These are phyloP conservation scores for Orthonyx spaldingii DNA, from an alignment of 2,113 vertebrate genomes.

Conservation along the genomic window DNA sequence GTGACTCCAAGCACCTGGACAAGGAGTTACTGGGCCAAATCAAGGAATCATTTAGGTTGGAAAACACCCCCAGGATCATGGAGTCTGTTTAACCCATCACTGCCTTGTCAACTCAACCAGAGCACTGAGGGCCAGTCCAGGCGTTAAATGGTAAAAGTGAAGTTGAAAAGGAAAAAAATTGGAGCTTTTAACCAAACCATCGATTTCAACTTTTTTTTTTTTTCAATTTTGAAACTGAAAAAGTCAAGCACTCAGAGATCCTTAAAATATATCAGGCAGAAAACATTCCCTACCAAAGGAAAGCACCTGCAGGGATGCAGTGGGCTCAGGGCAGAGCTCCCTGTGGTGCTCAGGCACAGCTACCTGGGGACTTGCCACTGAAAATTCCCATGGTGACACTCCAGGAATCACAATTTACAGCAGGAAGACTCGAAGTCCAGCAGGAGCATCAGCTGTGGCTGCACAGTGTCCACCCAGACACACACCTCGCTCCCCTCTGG, in stretches of 20 bases:
- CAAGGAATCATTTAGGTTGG: background rate
- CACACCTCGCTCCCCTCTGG: background rate
- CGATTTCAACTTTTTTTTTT: background rate
- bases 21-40: background rate
- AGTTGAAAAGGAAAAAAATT: background rate
- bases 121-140: background rate
- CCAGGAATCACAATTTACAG: background rate
- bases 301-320: background rate
- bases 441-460: background rate
- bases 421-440: background rate
- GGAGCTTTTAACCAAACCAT: background rate
- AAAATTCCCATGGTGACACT: accelerated
- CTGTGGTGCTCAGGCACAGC: background rate
- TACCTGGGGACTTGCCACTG: background rate
- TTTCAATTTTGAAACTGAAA: background rate
- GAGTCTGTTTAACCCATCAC: background rate
- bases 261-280: accelerated
- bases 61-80: background rate
- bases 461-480: background rate
- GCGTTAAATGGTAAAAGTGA: background rate
- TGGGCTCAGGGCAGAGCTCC: background rate
- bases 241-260: background rate
- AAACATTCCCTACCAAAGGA: background rate
- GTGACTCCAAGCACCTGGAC: background rate
- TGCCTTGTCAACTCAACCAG: background rate